Base-by-base conservation (phyloP, 30 jellyfish, hydroid and myxozoan genomes). In the Calvadosia cruxmelitensis region DNA sequence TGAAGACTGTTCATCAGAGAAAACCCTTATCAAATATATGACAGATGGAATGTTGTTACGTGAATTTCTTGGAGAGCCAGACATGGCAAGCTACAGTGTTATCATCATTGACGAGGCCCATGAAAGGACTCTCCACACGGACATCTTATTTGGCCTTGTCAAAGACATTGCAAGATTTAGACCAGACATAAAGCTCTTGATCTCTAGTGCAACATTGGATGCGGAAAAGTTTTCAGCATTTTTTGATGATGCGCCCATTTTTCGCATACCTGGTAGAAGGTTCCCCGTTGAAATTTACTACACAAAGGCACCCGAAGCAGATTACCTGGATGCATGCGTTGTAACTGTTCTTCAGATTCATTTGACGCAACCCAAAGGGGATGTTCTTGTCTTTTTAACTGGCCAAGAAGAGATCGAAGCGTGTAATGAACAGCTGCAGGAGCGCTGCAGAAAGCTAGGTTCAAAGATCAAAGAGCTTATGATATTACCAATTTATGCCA, bases 221-320 rank as follows among this genome's bases (percentile, higher is more conserved):
- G 99, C 99, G 16, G 99, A 84, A 49, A 92, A 92, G 63, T 92
- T 92, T 50, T 84, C 99, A 2, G 71, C 91, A 1, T 92, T 92
- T 68, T 92, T 92, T 77, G 96, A 92, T 75, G 99, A 92, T 77
- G 99, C 99, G 25, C 99, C 99, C 0, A 92, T 92, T 25, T 92
- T 92, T 71, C 93, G 99, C 25, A 92, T 92, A 16, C 99, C 99
- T 0, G 99, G 99, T 31, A 77, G 99, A 34, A 81, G 99, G 27
- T 92, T 68, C 33, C 99, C 99, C 23, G 99, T 92, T 3, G 99
- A 92, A 50, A 85, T 92, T 16, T 92, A 82, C 66, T 92, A 92
- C 67, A 92, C 99, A 31, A 92, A 92, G 63, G 96, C 99, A 50
- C 99, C 99, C 20, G 99, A 92, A 52, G 99, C 96, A 20, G 96